These are phyloP conservation scores for Anguilla rostrata DNA, from an alignment of 2,113 vertebrate genomes.

Conservation along the genomic window DNA sequence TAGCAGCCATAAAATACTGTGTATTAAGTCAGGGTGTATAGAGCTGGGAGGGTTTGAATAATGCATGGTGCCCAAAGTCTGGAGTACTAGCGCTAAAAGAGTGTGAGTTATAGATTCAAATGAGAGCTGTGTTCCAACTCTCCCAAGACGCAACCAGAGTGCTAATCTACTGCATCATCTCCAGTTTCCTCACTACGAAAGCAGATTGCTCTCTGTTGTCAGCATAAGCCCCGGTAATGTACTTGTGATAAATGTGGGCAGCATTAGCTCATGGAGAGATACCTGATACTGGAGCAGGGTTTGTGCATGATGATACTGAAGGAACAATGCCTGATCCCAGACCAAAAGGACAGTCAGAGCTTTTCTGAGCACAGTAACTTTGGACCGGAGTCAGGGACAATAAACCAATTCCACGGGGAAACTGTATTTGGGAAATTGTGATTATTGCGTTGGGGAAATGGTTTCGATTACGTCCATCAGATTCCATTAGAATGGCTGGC, in stretches of 20 bases:
- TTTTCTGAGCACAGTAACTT: neutral
- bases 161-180: neutral
- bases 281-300: neutral
- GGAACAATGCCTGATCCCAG: neutral
- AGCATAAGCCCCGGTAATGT: neutral
- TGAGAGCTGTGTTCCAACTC: neutral
- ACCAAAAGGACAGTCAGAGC: neutral
- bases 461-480: constrained; percentile 1
- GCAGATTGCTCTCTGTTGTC: neutral
- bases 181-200: neutral
- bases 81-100: neutral
- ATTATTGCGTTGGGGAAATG: constrained; percentile 17
- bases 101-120: neutral
- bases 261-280: neutral
- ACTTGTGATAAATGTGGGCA: neutral
- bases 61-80: neutral
- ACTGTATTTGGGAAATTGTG: neutral
- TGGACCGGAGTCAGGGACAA: neutral
- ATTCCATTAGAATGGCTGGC: constrained; percentile 10
- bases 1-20: constrained; percentile 3
- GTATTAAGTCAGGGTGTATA: neutral
- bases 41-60: neutral
- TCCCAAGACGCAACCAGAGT: neutral
- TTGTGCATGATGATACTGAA: neutral
- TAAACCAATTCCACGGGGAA: neutral